A percentile compares a stretch with the other conserved stretches of the same genome.
Conservation (phyloP, 2,113 vertebrate species). For the Pteruthius melanotis region DNA sequence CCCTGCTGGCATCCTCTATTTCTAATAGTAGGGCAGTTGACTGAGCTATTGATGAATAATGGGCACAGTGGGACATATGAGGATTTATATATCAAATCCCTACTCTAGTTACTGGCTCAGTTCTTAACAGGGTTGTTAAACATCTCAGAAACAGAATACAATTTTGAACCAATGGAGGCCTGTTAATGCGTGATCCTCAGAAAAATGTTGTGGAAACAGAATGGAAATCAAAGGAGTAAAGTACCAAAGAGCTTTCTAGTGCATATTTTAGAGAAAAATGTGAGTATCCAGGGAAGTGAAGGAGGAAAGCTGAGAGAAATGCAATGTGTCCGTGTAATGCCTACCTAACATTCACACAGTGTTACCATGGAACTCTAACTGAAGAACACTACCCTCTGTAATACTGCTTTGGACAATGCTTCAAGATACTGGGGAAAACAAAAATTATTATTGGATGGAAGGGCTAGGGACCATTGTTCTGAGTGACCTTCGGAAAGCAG, state of each 20-base stretch:
- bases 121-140: not conserved
- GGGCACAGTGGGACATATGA: not conserved
- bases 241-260: not conserved
- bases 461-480: not conserved
- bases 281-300: not conserved
- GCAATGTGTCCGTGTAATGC: not conserved
- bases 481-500: not conserved
- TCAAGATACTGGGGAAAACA: not conserved
- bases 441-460: not conserved
- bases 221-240: not conserved
- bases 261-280: not conserved
- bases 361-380: not conserved
- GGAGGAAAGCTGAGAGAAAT: not conserved
- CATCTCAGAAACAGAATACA: not conserved
- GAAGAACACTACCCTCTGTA: not conserved
- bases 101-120: not conserved
- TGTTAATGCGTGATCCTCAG: not conserved
- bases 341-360: not conserved
- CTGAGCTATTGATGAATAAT: slow-evolving; percentile 14
- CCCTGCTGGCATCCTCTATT: not conserved
- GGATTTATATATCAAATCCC: not conserved
- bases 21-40: slow-evolving; percentile 24
- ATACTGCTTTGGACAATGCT: not conserved
- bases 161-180: not conserved
- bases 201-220: not conserved